Evolutionary conservation across 2,888 invertebrate genomes (phyloP).

Genomic region (Acleris sparsana): DNA sequence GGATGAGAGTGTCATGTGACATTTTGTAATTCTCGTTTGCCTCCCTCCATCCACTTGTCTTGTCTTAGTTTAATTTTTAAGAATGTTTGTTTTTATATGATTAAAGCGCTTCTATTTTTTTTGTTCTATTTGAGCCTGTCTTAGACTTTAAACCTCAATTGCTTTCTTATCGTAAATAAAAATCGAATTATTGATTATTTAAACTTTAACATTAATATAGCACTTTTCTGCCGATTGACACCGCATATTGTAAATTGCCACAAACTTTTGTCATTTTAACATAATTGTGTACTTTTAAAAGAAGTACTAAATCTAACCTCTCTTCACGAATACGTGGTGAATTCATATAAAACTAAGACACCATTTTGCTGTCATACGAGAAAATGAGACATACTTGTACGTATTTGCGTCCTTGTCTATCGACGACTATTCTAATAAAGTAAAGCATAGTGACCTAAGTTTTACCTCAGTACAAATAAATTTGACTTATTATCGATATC

Average conservation of each 20-base stretch:
- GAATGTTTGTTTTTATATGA: slow-evolving; percentile 4
- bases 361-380: too few species aligned
- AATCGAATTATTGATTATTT: background rate
- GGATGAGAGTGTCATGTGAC: too few species aligned
- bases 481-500: slow-evolving; percentile 20
- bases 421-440: slow-evolving; percentile 14
- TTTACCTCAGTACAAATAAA: slow-evolving; percentile 31
- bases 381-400: too few species aligned
- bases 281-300: too few species aligned
- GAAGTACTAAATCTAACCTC: too few species aligned
- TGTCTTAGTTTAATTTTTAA: background rate
- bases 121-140: slow-evolving; percentile 4
- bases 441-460: slow-evolving; percentile 20
- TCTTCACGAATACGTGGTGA: too few species aligned
- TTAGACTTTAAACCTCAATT: too few species aligned
- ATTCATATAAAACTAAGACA: too few species aligned
- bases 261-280: background rate
- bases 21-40: too few species aligned
- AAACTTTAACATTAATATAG: background rate
- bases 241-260: slow-evolving; percentile 6
- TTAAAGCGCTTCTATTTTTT: slow-evolving; percentile 14
- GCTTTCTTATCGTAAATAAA: too few species aligned
- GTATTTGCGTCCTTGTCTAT: background rate
- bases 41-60: too few species aligned
- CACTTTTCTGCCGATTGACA: background rate